phyloP scores from a whole-genome alignment of 2,113 vertebrate species.

The Vidua chalybeata region DNA sequence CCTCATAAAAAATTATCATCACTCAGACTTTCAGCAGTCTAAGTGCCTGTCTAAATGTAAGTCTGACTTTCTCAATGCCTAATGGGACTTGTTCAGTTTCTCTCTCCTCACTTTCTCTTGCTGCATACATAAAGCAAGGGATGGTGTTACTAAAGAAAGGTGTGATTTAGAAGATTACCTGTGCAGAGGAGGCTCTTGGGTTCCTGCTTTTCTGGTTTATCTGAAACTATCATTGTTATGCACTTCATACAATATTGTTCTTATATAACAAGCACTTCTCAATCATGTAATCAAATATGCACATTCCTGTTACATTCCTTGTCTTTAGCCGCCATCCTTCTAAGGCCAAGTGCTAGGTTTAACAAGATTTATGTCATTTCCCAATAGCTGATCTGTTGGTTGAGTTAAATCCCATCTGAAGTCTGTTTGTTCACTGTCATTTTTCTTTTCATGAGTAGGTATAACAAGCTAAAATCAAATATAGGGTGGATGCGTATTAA shows the following conservation, averaged over 20 bases:
- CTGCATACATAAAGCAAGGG: background rate
- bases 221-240: background rate
- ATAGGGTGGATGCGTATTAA: background rate
- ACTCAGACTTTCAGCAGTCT: background rate
- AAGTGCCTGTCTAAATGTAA: background rate
- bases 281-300: background rate
- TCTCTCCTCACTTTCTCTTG: background rate
- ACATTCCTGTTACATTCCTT: background rate
- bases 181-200: background rate
- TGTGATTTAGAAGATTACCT: background rate
- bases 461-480: background rate
- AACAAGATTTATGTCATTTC: background rate
- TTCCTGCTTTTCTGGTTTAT: background rate
- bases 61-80: background rate
- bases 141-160: background rate
- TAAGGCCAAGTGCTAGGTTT: background rate
- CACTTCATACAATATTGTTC: background rate
- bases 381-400: background rate
- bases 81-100: background rate
- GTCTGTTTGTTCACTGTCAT: background rate
- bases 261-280: background rate
- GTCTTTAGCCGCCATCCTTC: background rate
- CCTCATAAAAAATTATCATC: background rate
- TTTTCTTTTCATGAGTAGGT: background rate
- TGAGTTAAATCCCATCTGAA: background rate